phyloP scores from a whole-genome alignment of 2,888 invertebrate genomes.

The Barypeithes pellucidus region DNA sequence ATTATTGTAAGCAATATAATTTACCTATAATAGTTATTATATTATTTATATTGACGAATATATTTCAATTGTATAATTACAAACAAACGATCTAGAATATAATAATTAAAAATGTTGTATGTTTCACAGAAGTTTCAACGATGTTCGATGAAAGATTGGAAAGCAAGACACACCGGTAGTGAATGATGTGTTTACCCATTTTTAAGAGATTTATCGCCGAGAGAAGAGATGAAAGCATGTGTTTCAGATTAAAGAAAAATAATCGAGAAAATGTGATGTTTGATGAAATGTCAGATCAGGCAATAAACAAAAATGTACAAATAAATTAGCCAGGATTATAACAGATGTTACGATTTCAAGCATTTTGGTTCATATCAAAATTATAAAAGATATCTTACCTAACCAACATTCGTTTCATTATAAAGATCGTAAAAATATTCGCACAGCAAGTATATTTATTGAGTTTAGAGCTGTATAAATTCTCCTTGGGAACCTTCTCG shows the following conservation, averaged over 20 bases:
- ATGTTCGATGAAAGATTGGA: conserved; percentile 46
- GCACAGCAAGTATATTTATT: no score
- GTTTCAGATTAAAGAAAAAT: conserved; percentile 48
- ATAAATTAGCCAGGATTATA: no score
- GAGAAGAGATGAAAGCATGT: conserved; percentile 34
- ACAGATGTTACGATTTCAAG: no score
- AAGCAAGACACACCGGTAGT: conserved; percentile 43
- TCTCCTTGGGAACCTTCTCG: not conserved
- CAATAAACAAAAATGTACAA: not conserved
- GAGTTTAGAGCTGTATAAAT: no score
- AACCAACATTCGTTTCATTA: no score
- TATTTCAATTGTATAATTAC: no score
- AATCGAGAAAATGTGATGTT: conserved; percentile 28
- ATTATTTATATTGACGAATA: no score
- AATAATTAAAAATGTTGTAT: conserved; percentile 24
- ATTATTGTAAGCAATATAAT: no score
- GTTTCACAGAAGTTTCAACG: conserved; percentile 40
- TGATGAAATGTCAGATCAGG: conserved; percentile 24
- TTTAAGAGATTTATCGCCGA: conserved; percentile 16
- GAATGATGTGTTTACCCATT: conserved; percentile 48
- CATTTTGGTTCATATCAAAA: not conserved
- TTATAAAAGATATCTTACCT: no score
- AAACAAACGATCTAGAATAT: no score
- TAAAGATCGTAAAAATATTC: no score
- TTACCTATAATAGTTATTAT: no score